Base-by-base conservation (phyloP, 2,113 vertebrate genomes). In the Athene noctua region DNA sequence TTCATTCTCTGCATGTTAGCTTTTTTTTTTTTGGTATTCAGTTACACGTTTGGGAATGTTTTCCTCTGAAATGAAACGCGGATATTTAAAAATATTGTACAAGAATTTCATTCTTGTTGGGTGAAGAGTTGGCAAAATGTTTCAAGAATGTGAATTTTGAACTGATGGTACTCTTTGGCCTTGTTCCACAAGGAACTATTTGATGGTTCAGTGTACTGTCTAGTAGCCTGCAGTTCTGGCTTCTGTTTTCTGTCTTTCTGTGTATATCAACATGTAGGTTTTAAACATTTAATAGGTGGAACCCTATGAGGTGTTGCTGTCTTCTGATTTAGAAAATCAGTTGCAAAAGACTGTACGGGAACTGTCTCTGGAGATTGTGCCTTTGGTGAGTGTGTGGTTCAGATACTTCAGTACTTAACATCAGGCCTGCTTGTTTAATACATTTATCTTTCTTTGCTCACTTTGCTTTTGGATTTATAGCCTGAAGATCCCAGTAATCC, bases 311-410 rank as follows among this genome's bases (percentile, higher is more conserved):
- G 99, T 99, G 71, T 98, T 16, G 0, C 80, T 99, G 40, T 92
- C 97, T 73, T 83, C 98, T 19, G 99, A 99, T 17, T 96, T 99
- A 67, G 98, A 98, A 91, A 98, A 98, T 91, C 98, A 98, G 44
- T 96, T 99, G 36, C 92, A 95, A 16, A 94, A 40, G 17, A 79
- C 98, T 4, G 38, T 99, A 40, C 97, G 97, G 71, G 99, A 99
- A 3, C 97, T 99, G 11, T 97, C 98, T 30, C 98, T 99, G 96
- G 97, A 98, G 42, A 93, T 98, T 25, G 96, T 98, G 15, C 97
- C 98, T 11, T 34, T 73, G 71, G 98, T 98, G 95, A 98, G 98
- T 96, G 90, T 75, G 72, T n/a, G 54, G 14, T 54, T 32, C 23
- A 62, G 12, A 3, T 16, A 11, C 58, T 27, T 26, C 10, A 15